Evolutionary conservation across 2,797 vertebrate species (phyloP), one percentile per base, ranked within the genome.

Genomic region (Gobio occitaniae): DNA sequence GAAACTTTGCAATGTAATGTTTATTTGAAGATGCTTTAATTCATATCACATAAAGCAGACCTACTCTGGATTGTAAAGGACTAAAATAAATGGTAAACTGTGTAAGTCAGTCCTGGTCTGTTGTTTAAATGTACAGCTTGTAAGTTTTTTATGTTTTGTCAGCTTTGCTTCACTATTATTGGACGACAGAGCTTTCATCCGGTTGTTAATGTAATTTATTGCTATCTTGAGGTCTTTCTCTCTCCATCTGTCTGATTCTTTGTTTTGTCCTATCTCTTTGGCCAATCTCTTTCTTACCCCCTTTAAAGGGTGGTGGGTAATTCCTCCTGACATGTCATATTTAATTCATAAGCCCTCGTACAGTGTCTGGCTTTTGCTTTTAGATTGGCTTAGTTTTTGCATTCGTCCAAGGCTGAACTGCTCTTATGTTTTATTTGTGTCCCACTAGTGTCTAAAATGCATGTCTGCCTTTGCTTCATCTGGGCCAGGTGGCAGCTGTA

Each of bases 241-340:
- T 54, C 8, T 84, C 13, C 8, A 15, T 78, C 38, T 21, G 17
- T 44, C 16, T 16, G 13, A 16, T 6, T 48, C 11, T 48, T n/a
- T 17, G 8, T 52, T n/a, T 52, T 47, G 25, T 54, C 44, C 32
- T 50, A 25, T 75, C 9, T 66, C 47, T n/a, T 50, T 71, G 38
- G 50, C 13, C 21, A 66, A 16, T 10, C 52, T 70, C 44, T 29
- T 12, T 70, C 44, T 21, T 12, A 10, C 36, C 32, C 50, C 32
- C n/a, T 29, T 84, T 74, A 54, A 65, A 78, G 86, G 36, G 21
- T 75, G 76, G 61, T 78, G 61, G 75, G 61, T 83, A 70, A 87
- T 80, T 79, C 76, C 78, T 66, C 47, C 19, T 85, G 86, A 80
- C 86, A 83, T 63, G 12, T 87, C 71, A 83, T 85, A 69, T 74